phyloP scores from a whole-genome alignment of 1,140 invertebrate genomes.

The Pseudomyrmex gracilis region DNA sequence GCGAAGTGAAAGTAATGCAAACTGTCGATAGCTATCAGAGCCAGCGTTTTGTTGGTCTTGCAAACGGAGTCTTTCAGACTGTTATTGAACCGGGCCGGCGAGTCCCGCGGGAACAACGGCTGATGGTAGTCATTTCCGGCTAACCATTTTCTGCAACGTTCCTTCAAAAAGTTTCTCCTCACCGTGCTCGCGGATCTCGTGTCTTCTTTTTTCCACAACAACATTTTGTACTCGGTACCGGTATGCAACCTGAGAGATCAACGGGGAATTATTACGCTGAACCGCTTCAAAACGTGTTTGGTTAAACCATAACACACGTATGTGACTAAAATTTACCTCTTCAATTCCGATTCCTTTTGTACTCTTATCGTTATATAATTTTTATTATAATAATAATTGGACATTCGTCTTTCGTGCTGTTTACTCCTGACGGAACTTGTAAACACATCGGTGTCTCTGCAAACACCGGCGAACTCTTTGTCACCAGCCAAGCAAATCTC shows the following conservation, averaged over 20 bases:
- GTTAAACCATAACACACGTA: background rate
- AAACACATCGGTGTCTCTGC: slow-evolving; percentile 79
- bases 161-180: slow-evolving; percentile 68
- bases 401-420: slow-evolving; percentile 67
- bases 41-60: slow-evolving; percentile 88
- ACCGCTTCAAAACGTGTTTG: slow-evolving; percentile 1
- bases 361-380: slow-evolving; percentile 39
- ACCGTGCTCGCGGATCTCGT: slow-evolving; percentile 83
- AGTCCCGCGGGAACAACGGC: slow-evolving; percentile 77
- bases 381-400: slow-evolving; percentile 74
- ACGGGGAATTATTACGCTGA: background rate
- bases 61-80: slow-evolving; percentile 85
- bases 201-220: slow-evolving; percentile 85
- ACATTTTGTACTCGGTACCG: slow-evolving; percentile 78
- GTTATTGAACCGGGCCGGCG: slow-evolving; percentile 47
- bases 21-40: slow-evolving; percentile 90
- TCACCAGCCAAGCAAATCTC: slow-evolving; percentile 69
- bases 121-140: slow-evolving; percentile 80
- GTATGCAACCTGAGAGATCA: slow-evolving; percentile 22
- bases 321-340: slow-evolving; percentile 45
- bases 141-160: slow-evolving; percentile 79
- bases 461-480: slow-evolving; percentile 70
- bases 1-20: slow-evolving; percentile 90
- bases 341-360: slow-evolving; percentile 49
- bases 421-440: slow-evolving; percentile 55